Base-by-base conservation (phyloP, 2,888 invertebrate genomes). In the Ganaspis brasiliensis region DNA sequence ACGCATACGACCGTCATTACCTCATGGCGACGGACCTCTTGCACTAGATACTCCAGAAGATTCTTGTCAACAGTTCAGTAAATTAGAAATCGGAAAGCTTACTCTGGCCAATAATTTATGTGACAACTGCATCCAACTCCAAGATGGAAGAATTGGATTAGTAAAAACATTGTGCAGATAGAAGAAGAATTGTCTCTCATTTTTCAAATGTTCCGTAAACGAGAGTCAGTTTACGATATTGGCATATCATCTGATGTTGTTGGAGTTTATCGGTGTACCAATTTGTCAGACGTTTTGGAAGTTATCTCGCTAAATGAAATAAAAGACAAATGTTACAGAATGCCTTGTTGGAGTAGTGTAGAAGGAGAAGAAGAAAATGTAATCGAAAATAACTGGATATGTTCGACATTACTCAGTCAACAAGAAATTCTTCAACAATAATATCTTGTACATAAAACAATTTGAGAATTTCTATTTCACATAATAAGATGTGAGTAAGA, bases 331-430 rank as follows among this genome's bases (percentile, higher is more conserved):
- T 37, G 71, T 24, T 75, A 75, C 49, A 72, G 75, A 14, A 75
- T 71, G 75, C 75, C 75, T 57, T n/a, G 35, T 56, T 75, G 75
- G 75, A 75, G 71, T 57, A 16, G 6, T 26, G 57, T 26, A 12
- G 59, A 59, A 14, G 72, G 75, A 10, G 45, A 57, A 24, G 75
- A 59, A 72, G 75, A 75, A 49, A 26, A 74, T 45, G 63, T 63
- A 19, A 35, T 63, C 31, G 19, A 74, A 16, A 74, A 74, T 49
- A 49, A 63, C n/a, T 74, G 63, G 59, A 45, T 74, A 63, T 74
- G 74, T 26, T 31, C 2, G 2, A 31, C 6, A 31, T 31, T 31
- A 31, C 31, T 31, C 31, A 31, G 6, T 31, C 31, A 31, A 31
- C 3, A 31, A 31, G 31, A 31, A 31, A 31, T 31, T 4, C 6